These are phyloP conservation scores for Cuniculus paca DNA, from an alignment of 2,797 vertebrate species.

Conservation along the genomic window DNA sequence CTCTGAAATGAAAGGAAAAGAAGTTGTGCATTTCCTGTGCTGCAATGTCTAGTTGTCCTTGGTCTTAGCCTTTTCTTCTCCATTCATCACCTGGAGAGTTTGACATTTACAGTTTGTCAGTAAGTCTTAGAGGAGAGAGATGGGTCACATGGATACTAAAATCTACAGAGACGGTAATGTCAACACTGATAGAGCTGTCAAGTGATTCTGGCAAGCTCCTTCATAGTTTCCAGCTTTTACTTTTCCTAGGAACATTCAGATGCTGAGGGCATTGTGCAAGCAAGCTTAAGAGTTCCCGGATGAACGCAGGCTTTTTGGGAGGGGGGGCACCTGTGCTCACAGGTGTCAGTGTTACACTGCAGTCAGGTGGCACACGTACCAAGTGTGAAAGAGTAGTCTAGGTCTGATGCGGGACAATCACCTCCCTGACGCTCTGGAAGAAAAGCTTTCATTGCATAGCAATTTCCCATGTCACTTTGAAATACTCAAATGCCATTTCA, in stretches of 20 bases:
- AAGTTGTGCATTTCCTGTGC: not conserved
- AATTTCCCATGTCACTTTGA: not conserved
- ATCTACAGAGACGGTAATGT: not conserved
- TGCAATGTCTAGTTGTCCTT: not conserved
- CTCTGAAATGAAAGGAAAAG: slow-evolving; percentile 46
- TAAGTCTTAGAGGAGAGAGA: slow-evolving; percentile 21
- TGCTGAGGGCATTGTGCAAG: not conserved
- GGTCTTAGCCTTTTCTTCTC: slow-evolving; percentile 22
- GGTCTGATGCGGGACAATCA: not conserved
- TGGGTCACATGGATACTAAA: slow-evolving; percentile 28
- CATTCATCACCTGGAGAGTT: not conserved
- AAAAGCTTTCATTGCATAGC: not conserved
- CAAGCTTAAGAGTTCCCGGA: not conserved
- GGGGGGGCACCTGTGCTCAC: rapidly evolving
- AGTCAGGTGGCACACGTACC: not conserved
- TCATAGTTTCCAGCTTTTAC: not conserved
- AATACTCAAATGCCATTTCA: not conserved
- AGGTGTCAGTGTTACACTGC: not conserved
- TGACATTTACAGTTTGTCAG: slow-evolving; percentile 63
- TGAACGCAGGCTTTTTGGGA: not conserved
- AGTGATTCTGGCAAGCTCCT: not conserved
- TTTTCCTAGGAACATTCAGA: not conserved
- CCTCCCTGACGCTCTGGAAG: not conserved
- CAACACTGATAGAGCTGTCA: not conserved
- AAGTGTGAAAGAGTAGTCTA: not conserved